These are phyloP conservation scores for Neotoxoptera formosana DNA, from an alignment of 1,140 invertebrate species.

Conservation along the genomic window DNA sequence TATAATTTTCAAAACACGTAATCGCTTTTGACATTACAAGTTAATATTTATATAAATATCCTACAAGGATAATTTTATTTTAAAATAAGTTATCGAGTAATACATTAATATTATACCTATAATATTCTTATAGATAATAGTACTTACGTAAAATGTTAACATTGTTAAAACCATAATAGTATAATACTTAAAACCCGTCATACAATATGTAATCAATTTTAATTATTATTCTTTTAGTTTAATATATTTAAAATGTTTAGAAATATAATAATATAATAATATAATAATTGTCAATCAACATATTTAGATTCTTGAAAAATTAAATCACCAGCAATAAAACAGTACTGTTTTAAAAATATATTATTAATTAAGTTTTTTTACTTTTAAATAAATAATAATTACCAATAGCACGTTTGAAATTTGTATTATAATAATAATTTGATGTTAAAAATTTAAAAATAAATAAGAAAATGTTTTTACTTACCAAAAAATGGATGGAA, in stretches of 20 bases:
- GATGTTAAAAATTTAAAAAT: background rate
- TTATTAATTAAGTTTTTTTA: no score
- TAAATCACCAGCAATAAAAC: no score
- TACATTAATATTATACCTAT: background rate
- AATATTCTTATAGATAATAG: background rate
- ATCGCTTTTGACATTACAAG: background rate
- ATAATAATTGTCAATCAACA: background rate
- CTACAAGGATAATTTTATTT: background rate
- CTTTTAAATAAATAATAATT: background rate
- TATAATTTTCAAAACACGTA: background rate
- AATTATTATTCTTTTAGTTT: background rate
- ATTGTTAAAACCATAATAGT: background rate
- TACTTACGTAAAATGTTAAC: background rate
- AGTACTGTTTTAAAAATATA: no score
- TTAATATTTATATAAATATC: background rate
- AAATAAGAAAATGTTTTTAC: background rate
- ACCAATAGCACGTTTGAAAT: background rate
- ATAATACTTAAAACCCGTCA: background rate
- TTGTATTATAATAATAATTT: background rate
- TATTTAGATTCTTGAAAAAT: background rate
- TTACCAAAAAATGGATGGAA: conserved; percentile 48
- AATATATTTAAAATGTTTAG: background rate
- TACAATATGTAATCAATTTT: background rate
- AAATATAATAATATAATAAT: no score
- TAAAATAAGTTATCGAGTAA: background rate